Conservation (phyloP, 2,888 invertebrate genomes). For the Tryphoninae sp. region DNA sequence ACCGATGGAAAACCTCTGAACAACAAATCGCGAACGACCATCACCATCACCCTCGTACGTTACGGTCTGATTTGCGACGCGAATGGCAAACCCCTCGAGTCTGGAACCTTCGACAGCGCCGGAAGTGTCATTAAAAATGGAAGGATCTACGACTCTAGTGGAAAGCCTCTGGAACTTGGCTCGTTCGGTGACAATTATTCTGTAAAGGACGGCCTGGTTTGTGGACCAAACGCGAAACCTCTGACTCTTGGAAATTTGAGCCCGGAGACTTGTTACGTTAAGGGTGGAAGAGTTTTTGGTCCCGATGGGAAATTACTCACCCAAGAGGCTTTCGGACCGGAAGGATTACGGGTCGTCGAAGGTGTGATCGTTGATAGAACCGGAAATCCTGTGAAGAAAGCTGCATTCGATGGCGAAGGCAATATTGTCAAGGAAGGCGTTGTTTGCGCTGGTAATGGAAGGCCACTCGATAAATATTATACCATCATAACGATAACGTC, state of each 20-base stretch:
- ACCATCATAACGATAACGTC: constrained; percentile 73
- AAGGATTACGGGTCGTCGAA: constrained; percentile 75
- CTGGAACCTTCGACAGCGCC: constrained; percentile 73
- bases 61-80: constrained; percentile 76
- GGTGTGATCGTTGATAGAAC: constrained; percentile 75
- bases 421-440: constrained; percentile 77
- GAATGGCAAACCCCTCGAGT: constrained; percentile 75
- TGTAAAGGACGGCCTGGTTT: constrained; percentile 76
- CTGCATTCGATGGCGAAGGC: constrained; percentile 75
- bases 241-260: constrained; percentile 70
- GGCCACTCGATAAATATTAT: constrained; percentile 77
- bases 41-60: constrained; percentile 73
- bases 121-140: constrained; percentile 76
- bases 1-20: constrained; percentile 73
- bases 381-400: constrained; percentile 75
- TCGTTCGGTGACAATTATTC: constrained; percentile 70
- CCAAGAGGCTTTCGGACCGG: constrained; percentile 78
- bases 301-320: constrained; percentile 74
- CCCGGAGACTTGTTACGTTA: constrained; percentile 75
- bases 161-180: constrained; percentile 73
- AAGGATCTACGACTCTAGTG: constrained; percentile 73
- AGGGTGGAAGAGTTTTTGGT: constrained; percentile 74
- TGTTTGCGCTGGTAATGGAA: constrained; percentile 72
- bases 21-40: constrained; percentile 70
- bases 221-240: constrained; percentile 73